These are phyloP conservation scores for Bemisia tabaci DNA, from an alignment of 1,140 invertebrate genomes.

Conservation along the genomic window DNA sequence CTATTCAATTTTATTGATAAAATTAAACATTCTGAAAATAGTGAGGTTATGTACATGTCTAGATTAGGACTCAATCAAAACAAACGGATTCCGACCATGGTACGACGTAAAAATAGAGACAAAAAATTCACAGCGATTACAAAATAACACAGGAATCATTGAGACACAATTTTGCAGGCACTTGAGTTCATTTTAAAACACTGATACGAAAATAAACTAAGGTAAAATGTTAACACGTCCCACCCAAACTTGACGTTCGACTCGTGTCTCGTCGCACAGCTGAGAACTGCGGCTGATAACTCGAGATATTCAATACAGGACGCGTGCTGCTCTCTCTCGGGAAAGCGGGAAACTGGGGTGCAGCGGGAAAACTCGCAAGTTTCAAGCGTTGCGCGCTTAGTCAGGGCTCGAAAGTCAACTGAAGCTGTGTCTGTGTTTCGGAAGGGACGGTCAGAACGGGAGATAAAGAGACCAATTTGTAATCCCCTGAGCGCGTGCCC, in stretches of 20 bases:
- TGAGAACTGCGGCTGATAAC: neutral
- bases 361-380: neutral
- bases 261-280: neutral
- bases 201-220: neutral
- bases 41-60: neutral
- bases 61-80: neutral
- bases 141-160: neutral
- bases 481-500: no score
- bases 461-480: no score
- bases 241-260: neutral
- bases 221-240: neutral
- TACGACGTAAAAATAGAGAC: neutral
- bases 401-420: no score
- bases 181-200: neutral
- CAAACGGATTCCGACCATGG: neutral
- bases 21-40: neutral
- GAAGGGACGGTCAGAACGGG: no score
- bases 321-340: neutral
- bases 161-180: neutral
- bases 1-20: neutral
- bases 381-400: neutral
- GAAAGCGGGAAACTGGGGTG: neutral
- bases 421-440: no score
- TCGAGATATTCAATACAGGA: neutral
- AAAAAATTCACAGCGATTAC: neutral